Evolutionary conservation across 2,888 invertebrate genomes (phyloP).

Genomic region (Melitaea athalia): DNA sequence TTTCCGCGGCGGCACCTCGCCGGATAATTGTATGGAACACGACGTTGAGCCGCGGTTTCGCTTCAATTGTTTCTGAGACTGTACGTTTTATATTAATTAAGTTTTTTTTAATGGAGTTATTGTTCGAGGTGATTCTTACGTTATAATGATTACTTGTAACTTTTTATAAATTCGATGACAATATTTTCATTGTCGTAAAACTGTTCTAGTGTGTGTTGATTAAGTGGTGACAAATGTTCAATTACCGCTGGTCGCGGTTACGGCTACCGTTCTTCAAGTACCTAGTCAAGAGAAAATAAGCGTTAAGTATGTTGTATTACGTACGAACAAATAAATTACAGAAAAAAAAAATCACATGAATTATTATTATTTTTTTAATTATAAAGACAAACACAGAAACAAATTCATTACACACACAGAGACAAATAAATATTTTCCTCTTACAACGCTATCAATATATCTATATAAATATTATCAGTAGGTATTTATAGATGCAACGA

Average conservation of each 20-base stretch:
- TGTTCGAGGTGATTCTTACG: not conserved
- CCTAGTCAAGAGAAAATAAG: too few relatives aligned
- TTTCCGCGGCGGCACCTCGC: conserved; percentile 77
- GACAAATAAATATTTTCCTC: not conserved
- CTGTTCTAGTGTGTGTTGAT: too few relatives aligned
- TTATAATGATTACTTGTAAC: not conserved
- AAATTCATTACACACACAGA: not conserved
- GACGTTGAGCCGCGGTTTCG: not conserved
- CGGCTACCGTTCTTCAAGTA: too few relatives aligned
- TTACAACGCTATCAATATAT: not conserved
- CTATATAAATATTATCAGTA: conserved; percentile 5
- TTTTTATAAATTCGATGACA: not conserved
- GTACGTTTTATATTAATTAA: not conserved
- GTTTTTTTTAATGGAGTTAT: not conserved
- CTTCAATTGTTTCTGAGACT: not conserved
- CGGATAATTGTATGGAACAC: conserved; percentile 70
- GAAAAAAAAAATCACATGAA: too few relatives aligned
- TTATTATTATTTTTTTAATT: too few relatives aligned
- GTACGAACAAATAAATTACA: too few relatives aligned
- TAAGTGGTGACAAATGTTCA: too few relatives aligned
- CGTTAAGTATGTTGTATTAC: too few relatives aligned
- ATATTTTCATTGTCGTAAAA: not conserved
- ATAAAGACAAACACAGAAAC: too few relatives aligned
- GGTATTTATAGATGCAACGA: conserved; percentile 41
- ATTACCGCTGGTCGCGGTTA: too few relatives aligned